Evolutionary conservation across 2,888 invertebrate species (phyloP).

Genomic region (Zygothrica quintamaculata): DNA sequence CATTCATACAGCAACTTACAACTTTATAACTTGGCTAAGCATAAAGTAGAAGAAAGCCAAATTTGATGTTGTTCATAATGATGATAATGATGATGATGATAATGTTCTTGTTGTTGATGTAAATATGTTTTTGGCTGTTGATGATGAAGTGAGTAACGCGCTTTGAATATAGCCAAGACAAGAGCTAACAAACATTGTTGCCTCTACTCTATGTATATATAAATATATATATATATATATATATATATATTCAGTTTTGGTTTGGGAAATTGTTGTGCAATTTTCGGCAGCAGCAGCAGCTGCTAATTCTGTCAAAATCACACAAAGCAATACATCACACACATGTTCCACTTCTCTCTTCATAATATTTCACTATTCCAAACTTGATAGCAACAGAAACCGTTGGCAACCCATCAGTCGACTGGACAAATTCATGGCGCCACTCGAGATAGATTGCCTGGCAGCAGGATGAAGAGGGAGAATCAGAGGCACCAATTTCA

Average conservation of each 20-base stretch:
- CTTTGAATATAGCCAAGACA: conserved; percentile 34
- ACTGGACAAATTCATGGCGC: conserved; percentile 72
- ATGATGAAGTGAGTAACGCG: conserved; percentile 9
- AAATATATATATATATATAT: background rate
- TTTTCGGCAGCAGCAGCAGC: conserved; percentile 73
- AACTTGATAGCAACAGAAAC: background rate
- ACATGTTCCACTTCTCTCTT: conserved; percentile 26
- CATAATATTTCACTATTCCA: background rate
- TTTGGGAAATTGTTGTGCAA: conserved; percentile 53
- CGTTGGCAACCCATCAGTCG: conserved; percentile 51
- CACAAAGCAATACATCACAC: conserved; percentile 77
- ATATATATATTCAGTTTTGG: background rate
- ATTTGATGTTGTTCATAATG: background rate
- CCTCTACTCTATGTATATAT: conserved; percentile 1
- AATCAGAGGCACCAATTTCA: conserved; percentile 20
- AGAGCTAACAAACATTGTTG: conserved; percentile 38
- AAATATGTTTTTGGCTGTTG: background rate
- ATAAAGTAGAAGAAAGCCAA: background rate
- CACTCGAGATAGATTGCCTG: conserved; percentile 75
- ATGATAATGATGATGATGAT: conserved; percentile 4
- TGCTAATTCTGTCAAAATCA: conserved; percentile 79
- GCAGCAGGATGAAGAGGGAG: too few relatives aligned
- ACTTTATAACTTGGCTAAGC: conserved; percentile 31
- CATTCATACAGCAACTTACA: conserved; percentile 13
- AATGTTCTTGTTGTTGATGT: background rate